A percentile compares a stretch with the other conserved stretches of the same genome.
Evolutionary conservation across 2,113 vertebrate species (phyloP).

Genomic region (Corvus moneduloides): DNA sequence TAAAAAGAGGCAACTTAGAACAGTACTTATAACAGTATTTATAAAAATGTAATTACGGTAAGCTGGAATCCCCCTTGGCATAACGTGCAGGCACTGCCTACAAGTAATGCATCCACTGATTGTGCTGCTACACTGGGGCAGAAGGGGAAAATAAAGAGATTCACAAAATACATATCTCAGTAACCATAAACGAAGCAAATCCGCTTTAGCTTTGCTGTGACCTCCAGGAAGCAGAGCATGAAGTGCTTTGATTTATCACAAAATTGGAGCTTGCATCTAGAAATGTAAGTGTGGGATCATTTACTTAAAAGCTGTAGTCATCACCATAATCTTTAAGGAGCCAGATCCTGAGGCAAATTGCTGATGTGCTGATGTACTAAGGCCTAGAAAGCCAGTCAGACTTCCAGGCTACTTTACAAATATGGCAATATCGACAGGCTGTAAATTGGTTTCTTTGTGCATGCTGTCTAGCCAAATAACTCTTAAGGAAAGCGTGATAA

Average conservation of each 20-base stretch:
- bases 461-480: constrained; percentile 16
- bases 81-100: background rate
- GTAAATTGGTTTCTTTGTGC: constrained; percentile 39
- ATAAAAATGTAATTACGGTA: background rate
- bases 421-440: constrained; percentile 10
- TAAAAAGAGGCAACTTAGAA: background rate
- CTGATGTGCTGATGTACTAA: constrained; percentile 37
- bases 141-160: background rate
- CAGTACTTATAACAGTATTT: background rate
- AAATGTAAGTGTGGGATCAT: constrained; percentile 60
- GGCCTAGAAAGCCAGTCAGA: background rate
- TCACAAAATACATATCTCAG: constrained; percentile 38
- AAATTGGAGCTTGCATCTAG: constrained; percentile 63
- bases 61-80: background rate
- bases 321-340: constrained; percentile 55
- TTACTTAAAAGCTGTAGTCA: constrained; percentile 59
- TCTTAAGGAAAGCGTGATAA: background rate
- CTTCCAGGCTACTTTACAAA: constrained; percentile 5
- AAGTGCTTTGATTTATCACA: constrained; percentile 67
- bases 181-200: constrained; percentile 61
- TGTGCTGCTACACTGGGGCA: background rate
- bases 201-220: constrained; percentile 55
- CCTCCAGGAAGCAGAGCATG: constrained; percentile 62
- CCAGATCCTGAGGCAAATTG: constrained; percentile 53
- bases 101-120: background rate